Base-by-base conservation (phyloP, 2,113 vertebrate genomes). In the Xiphias gladius region DNA sequence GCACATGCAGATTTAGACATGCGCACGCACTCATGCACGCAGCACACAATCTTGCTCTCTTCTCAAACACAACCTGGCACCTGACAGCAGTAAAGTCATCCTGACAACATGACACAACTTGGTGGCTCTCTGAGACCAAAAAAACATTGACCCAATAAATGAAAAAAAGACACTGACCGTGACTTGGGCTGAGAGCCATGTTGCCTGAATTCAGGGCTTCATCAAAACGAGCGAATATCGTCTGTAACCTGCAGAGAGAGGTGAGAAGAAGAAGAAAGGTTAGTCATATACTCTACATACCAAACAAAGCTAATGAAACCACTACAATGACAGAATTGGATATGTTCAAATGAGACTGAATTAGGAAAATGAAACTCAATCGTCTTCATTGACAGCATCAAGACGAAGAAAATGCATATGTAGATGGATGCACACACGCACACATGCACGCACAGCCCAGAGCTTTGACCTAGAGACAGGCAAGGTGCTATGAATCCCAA, bases 181-280 rank as follows among this genome's bases (percentile, higher is more conserved):
- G 96, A 93, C 94, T 77, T 32, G 92, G 93, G 93, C 95, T 98
- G 90, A 97, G 96, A 94, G 97, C 96, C 97, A 97, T 97, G 92
- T 95, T 96, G 73, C 97, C 97, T 39, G 97, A 97, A 93, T 96
- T 97, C 92, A 96, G 95, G 66, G 97, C 96, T 95, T 99, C 98
- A 97, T 99, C 97, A 96, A 99, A 99, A 95, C 96, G 98, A 81
- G 95, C 66, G 83, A 98, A 96, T 91, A 99, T 96, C 46, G 95
- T 94, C 94, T 99, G 97, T 92, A 99, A 97, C 91, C 98, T 99
- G 90, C 41, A 83, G 95, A 90, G 48, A 80, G 13, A 90, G 48
- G 22, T 17, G n/a, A 89, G 16, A 82, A 32, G 11, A 80, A 84
- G 16, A 32, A 55, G 24, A n/a, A 69, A 64, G 28, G 68, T 88